These are phyloP conservation scores for Ptilodon capucinus DNA, from an alignment of 2,888 invertebrate species.

Conservation along the genomic window DNA sequence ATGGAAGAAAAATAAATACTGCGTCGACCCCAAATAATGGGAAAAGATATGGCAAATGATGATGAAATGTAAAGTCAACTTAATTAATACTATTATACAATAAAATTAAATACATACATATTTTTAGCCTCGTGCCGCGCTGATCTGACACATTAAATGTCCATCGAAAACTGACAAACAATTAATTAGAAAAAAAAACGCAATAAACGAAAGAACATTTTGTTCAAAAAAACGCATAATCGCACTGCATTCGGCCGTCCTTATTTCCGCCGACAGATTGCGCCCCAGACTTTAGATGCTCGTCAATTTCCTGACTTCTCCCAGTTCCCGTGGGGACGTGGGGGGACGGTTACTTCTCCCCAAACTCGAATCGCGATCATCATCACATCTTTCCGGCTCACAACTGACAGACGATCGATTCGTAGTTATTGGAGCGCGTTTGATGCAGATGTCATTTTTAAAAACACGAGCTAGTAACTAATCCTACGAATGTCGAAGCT, in stretches of 20 bases:
- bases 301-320: slow-evolving; percentile 29
- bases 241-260: not conserved
- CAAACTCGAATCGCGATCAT: slow-evolving; percentile 24
- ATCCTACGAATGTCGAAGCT: too few species aligned
- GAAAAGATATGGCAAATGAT: too few species aligned
- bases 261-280: not conserved
- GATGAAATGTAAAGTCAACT: too few species aligned
- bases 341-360: slow-evolving; percentile 3
- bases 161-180: too few species aligned
- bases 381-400: slow-evolving; percentile 8
- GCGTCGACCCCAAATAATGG: too few species aligned
- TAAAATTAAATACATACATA: too few species aligned
- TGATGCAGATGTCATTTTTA: not conserved
- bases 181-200: too few species aligned
- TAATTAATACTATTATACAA: too few species aligned
- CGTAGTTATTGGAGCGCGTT: not conserved
- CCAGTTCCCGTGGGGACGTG: slow-evolving; percentile 18
- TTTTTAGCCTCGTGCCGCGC: too few species aligned
- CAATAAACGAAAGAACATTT: too few species aligned
- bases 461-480: not conserved
- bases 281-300: slow-evolving; percentile 18
- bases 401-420: slow-evolving; percentile 14
- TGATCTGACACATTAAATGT: too few species aligned
- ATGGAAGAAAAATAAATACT: too few species aligned
- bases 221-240: not conserved